phyloP scores from a whole-genome alignment of 2,888 invertebrate genomes.

The Tanytarsus gracilentus region DNA sequence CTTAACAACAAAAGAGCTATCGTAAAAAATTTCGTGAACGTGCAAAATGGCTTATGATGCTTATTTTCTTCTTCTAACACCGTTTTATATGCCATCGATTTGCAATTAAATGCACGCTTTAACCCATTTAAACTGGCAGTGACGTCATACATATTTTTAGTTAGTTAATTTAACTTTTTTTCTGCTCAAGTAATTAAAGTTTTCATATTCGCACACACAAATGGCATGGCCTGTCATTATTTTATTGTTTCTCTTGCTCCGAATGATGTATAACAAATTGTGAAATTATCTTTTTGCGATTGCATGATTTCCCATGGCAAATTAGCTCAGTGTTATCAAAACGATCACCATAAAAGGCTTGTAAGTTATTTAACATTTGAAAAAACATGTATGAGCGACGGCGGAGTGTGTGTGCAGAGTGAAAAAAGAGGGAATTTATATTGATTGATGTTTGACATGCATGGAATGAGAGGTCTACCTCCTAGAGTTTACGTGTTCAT shows the following conservation, averaged over 20 bases:
- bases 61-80: slow-evolving; percentile 2
- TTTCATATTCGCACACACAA: not conserved
- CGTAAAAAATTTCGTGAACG: not conserved
- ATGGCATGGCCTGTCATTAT: not conserved
- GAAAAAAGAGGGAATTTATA: slow-evolving; percentile 2
- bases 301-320: slow-evolving; percentile 22
- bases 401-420: not conserved
- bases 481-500: slow-evolving; percentile 11
- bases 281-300: slow-evolving; percentile 14
- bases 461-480: not conserved
- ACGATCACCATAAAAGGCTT: slow-evolving; percentile 18
- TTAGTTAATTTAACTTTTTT: not conserved
- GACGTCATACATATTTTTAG: not conserved
- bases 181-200: not conserved
- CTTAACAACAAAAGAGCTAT: not conserved
- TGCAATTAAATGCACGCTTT: slow-evolving; percentile 26
- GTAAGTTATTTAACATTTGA: slow-evolving; percentile 27
- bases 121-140: not conserved
- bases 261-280: slow-evolving; percentile 11
- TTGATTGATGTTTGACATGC: slow-evolving; percentile 28
- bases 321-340: slow-evolving; percentile 17
- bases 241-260: not conserved
- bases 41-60: slow-evolving; percentile 14
- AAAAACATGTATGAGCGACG: slow-evolving; percentile 12
- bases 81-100: slow-evolving; percentile 8